phyloP scores from a whole-genome alignment of 2,797 vertebrate genomes.

The Macrochelys suwanniensis region DNA sequence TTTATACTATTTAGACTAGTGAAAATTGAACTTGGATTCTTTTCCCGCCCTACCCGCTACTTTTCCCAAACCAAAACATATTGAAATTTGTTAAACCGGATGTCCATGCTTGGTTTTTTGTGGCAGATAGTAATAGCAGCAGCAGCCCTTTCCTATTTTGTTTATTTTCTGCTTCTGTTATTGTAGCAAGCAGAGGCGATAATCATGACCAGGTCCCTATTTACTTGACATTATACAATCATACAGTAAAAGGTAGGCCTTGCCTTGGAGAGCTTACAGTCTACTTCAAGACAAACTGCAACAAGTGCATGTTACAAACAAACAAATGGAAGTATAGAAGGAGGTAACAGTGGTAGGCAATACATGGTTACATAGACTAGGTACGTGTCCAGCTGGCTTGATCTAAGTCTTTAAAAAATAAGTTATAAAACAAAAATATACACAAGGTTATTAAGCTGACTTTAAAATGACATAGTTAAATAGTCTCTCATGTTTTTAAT shows the following conservation, averaged over 20 bases:
- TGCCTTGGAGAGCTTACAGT: background rate
- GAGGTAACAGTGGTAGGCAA: background rate
- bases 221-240: background rate
- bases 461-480: background rate
- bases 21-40: background rate
- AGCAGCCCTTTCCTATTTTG: background rate
- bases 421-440: background rate
- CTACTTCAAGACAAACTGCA: conserved; percentile 30
- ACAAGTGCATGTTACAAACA: background rate
- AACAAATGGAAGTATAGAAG: background rate
- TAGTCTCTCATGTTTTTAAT: background rate
- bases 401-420: background rate
- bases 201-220: background rate
- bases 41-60: background rate
- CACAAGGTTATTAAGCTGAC: background rate
- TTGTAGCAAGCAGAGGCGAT: background rate
- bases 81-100: background rate
- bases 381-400: background rate
- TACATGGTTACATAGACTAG: fast-evolving
- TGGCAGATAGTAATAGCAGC: background rate
- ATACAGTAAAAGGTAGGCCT: background rate
- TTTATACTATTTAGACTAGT: background rate
- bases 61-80: conserved; percentile 1
- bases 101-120: background rate
- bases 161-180: background rate